Evolutionary conservation across 2,797 vertebrate genomes (phyloP), one percentile per base, ranked within the genome.

Genomic region (Setipinna tenuifilis): DNA sequence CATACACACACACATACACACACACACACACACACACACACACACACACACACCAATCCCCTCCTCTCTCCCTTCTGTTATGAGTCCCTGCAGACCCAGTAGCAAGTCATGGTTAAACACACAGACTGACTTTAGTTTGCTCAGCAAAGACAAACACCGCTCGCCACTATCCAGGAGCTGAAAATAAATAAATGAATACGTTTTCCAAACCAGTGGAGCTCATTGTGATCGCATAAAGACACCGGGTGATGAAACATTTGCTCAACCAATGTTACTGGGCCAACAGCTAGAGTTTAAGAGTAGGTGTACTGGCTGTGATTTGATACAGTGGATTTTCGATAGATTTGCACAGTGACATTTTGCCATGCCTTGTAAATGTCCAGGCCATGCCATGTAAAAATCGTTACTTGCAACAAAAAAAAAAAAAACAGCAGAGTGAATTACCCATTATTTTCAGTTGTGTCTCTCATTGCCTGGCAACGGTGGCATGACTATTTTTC

Each of bases 31-130:
- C 59, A n/a, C 59, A n/a, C 59, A 61, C 59, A 61, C 59, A 41
- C 35, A 14, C 14, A 54, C 50, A 54, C 50, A 54, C 50, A 10
- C 2, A 10, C 50, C 50, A 31, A 71, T 35, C 35, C 19, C 35
- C 71, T 78, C 19, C 14, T 61, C n/a, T 46, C 21, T 65, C 21
- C 54, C 10, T 19, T 81, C 54, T 21, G 75, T 54, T 46, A 50
- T 50, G 81, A 54, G 7, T n/a, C 12, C 68, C 23, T 71, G 16
- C 3, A 83, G 57, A 62, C 50, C 82, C 82, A 71, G 16, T 57
- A 84, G 61, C 78, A 75, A 23, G 21, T 46, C 35, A 82, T 46
- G 71, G 16, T 21, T 82, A 62, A 35, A 89, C 50, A 87, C 75
- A 84, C 85, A 28, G 82, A 44, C 81, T 23, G 82, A 58, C 58